Evolutionary conservation across 2,888 invertebrate genomes (phyloP).

Genomic region (Caenorhabditis japonica): DNA sequence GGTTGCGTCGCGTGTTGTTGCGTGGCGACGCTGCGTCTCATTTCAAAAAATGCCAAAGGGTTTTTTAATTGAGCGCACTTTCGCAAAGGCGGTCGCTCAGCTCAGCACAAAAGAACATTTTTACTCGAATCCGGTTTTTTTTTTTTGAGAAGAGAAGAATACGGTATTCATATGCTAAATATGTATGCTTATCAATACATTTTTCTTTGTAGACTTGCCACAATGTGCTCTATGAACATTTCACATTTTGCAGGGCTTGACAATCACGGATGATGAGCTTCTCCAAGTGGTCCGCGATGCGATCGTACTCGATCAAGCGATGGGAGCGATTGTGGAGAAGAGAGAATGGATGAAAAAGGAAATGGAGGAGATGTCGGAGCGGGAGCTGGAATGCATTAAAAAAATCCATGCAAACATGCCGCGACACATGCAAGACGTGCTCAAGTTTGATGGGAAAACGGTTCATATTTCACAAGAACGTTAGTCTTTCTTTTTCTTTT

Average conservation of each 20-base stretch:
- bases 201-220: too few species aligned
- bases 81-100: too few species aligned
- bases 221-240: constrained; percentile 1
- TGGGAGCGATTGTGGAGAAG: constrained; percentile 26
- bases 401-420: constrained; percentile 52
- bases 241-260: constrained; percentile 20
- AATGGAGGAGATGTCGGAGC: constrained; percentile 35
- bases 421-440: constrained; percentile 54
- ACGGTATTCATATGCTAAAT: constrained; percentile 16
- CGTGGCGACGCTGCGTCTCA: not conserved
- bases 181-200: not conserved
- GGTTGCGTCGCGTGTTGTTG: too few species aligned
- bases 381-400: constrained; percentile 46
- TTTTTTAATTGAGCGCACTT: too few species aligned
- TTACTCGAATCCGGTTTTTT: not conserved
- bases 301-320: constrained; percentile 20
- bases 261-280: constrained; percentile 48
- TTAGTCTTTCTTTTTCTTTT: constrained; percentile 23
- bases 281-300: constrained; percentile 24
- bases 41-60: too few species aligned
- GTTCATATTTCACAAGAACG: constrained; percentile 44
- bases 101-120: too few species aligned
- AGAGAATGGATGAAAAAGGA: constrained; percentile 34
- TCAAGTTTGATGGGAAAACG: constrained; percentile 32
- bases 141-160: not conserved